Base-by-base conservation (phyloP, 2,113 vertebrate genomes). In the Stictonetta naevosa region DNA sequence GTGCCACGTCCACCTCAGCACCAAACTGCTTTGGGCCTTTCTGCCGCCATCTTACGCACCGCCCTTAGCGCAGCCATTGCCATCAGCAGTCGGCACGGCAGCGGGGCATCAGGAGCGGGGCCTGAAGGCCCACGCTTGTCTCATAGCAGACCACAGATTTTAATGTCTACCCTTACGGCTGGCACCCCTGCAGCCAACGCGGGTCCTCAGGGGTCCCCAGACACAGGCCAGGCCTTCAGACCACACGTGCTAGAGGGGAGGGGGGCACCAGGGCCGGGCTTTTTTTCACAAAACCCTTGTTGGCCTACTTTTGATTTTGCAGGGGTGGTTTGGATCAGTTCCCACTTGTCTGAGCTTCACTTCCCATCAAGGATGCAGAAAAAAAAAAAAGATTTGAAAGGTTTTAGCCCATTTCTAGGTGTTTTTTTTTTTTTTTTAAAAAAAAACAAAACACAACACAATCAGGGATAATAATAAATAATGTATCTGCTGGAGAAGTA, bases 321-420 rank as follows among this genome's bases (percentile, higher is more conserved):
- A 84, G 42, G 71, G 58, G n/a, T 23, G 55, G 52, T 79, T 86
- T 86, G 40, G 50, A 72, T 81, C 72, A 53, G 80, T 66, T 88
- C 86, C 81, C 83, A 58, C 72, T 73, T 66, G 86, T 93, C 48
- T 88, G 86, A 97, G 79, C 87, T 94, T 92, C 75, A 79, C 71
- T 78, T 73, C 79, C 52, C 82, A 90, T 79, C 88, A n/a, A 59
- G 46, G 62, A 80, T 46, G 63, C 53, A 82, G 62, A 87, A 90
- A 90, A 44, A 74, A 31, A 29, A 87, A 90, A 90, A 44, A 73
- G 31, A 63, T 83, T 83, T 0, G 0, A 36, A 86, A 76, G 72
- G 31, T 55, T 86, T 92, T 46, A 90, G 46, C 21, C 79, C 66
- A 56, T 52, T 81, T 79, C 42, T 59, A 89, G 92, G n/a, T n/a